Conservation (phyloP, 1,140 invertebrate species). For the Papilio machaon region DNA sequence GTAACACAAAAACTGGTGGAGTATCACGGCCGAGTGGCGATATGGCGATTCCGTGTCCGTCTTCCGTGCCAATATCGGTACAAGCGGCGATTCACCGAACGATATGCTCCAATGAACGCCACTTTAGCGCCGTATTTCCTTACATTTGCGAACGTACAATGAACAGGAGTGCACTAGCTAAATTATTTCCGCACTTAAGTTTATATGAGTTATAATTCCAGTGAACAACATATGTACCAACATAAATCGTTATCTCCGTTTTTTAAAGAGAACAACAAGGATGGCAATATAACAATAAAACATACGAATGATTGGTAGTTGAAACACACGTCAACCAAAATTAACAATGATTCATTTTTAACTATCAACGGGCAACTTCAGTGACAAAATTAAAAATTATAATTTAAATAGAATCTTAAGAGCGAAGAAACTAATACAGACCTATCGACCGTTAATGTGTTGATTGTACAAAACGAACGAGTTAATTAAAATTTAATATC, state of each 20-base stretch:
- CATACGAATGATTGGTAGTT: too few species aligned
- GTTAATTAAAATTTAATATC: neutral
- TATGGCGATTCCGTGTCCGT: slow-evolving; percentile 57
- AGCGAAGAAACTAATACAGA: neutral
- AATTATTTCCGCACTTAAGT: neutral
- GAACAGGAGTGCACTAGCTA: neutral
- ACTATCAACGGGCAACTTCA: neutral
- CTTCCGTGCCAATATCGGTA: slow-evolving; percentile 38
- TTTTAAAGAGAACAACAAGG: too few species aligned
- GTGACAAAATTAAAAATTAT: neutral
- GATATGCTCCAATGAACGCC: neutral
- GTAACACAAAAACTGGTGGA: slow-evolving; percentile 49
- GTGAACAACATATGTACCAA: neutral
- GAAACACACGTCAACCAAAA: too few species aligned
- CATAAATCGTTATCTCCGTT: too few species aligned
- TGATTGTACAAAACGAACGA: neutral
- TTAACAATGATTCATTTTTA: too few species aligned
- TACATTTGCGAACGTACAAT: neutral
- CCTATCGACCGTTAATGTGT: neutral
- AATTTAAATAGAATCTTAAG: neutral
- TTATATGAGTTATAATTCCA: neutral
- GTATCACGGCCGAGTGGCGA: slow-evolving; percentile 33
- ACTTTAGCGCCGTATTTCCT: slow-evolving; percentile 22
- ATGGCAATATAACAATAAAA: too few species aligned
- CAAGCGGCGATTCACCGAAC: neutral